phyloP scores from a whole-genome alignment of 2,888 invertebrate genomes.

The Trachelus troglodyta region DNA sequence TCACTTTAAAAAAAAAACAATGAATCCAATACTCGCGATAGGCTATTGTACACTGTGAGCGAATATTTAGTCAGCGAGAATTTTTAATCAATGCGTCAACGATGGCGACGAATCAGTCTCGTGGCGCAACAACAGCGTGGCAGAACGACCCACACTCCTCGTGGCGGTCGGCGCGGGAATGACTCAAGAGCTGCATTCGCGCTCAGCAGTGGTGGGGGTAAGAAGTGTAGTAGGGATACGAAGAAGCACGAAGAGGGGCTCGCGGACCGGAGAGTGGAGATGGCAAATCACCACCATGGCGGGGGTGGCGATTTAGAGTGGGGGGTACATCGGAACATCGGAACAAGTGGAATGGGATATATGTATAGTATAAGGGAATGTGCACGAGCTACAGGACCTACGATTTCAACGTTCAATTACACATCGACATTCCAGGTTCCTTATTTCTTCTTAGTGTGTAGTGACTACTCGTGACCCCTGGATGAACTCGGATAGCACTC shows the following conservation, averaged over 20 bases:
- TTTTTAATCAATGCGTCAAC: constrained; percentile 14
- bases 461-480: background rate
- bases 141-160: constrained; percentile 50
- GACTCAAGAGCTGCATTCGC: constrained; percentile 47
- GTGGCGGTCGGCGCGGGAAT: constrained; percentile 61
- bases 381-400: background rate
- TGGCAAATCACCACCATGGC: background rate
- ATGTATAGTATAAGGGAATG: background rate
- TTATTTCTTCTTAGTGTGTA: background rate
- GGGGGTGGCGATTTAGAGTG: constrained; percentile 14
- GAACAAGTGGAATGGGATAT: constrained; percentile 1
- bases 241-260: constrained; percentile 8
- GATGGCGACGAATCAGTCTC: constrained; percentile 28
- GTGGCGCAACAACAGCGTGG: constrained; percentile 44
- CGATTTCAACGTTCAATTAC: background rate
- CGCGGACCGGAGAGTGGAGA: constrained; percentile 12
- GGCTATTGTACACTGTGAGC: background rate
- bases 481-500: background rate
- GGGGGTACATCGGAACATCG: constrained; percentile 13
- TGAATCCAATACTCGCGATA: background rate
- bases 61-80: background rate
- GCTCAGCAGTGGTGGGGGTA: constrained; percentile 30
- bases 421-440: background rate
- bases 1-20: background rate
- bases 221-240: constrained; percentile 12